Conservation (phyloP, 2,113 vertebrate species). For the Brachyhypopomus gauderio region DNA sequence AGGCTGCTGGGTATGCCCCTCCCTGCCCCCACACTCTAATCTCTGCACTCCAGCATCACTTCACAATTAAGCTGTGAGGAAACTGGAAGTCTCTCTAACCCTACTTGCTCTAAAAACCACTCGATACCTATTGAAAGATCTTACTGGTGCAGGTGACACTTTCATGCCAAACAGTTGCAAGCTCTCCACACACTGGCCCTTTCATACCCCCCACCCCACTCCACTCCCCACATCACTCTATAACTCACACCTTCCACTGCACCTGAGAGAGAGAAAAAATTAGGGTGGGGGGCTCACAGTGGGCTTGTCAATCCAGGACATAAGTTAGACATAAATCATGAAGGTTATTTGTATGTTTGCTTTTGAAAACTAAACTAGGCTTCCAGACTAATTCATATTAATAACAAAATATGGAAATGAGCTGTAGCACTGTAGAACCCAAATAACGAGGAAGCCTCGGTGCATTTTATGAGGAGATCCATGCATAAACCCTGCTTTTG, state of each 20-base stretch:
- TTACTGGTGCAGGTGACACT: constrained; percentile 54
- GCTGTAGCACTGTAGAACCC: constrained; percentile 38
- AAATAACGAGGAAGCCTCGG: constrained; percentile 54
- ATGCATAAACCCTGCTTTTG: constrained; percentile 79
- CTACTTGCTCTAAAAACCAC: constrained; percentile 55
- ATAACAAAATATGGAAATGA: constrained; percentile 63
- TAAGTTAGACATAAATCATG: constrained; percentile 51
- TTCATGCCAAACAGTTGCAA: not conserved
- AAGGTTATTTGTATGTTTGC: constrained; percentile 47
- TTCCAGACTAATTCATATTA: constrained; percentile 59
- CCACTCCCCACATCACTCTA: not conserved
- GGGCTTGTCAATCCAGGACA: constrained; percentile 42
- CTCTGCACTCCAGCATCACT: constrained; percentile 67
- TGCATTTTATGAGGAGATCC: constrained; percentile 76
- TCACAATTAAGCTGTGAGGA: constrained; percentile 69
- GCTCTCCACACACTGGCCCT: constrained; percentile 15
- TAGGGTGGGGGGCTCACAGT: constrained; percentile 15
- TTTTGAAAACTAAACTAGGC: constrained; percentile 26
- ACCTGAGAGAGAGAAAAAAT: constrained; percentile 27
- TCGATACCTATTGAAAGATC: constrained; percentile 61
- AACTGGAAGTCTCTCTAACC: constrained; percentile 61
- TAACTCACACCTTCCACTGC: not conserved
- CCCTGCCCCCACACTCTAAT: constrained; percentile 63
- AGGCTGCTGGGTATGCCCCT: constrained; percentile 52
- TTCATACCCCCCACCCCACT: constrained; percentile 28